Evolutionary conservation across 2,113 vertebrate genomes (phyloP).

Genomic region (Talpa occidentalis): DNA sequence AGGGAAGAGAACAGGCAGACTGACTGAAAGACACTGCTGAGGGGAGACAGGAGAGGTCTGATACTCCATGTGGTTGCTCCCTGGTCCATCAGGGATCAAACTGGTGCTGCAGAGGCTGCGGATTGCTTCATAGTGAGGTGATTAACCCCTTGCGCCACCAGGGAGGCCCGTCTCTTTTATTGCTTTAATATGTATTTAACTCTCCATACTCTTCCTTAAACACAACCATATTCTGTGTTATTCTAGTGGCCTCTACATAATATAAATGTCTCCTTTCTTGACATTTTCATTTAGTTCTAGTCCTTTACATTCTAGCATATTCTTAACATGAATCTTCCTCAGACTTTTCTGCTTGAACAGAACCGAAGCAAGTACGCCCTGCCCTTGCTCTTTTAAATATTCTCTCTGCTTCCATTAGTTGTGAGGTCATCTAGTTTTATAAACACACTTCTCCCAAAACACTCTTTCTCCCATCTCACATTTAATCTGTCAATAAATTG

Average conservation of each 20-base stretch:
- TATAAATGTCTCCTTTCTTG: not conserved
- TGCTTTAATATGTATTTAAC: not conserved
- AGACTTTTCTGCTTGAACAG: not conserved
- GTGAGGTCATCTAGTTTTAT: not conserved
- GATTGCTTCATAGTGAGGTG: too few relatives aligned
- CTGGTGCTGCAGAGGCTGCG: too few relatives aligned
- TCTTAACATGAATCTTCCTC: not conserved
- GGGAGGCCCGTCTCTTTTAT: too few relatives aligned
- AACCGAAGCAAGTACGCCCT: not conserved
- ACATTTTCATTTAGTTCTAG: not conserved
- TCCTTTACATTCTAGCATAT: not conserved
- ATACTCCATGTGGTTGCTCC: too few relatives aligned
- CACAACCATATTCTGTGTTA: not conserved
- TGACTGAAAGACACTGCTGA: too few relatives aligned
- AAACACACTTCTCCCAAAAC: not conserved
- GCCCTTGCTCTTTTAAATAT: not conserved
- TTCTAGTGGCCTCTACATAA: not conserved
- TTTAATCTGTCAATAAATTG: not conserved
- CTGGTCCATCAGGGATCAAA: too few relatives aligned
- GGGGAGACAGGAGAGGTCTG: too few relatives aligned
- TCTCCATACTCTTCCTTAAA: rapidly evolving
- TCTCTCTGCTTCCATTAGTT: not conserved
- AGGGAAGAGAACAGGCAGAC: too few relatives aligned
- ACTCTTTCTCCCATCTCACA: not conserved
- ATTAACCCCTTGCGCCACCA: too few relatives aligned